These are phyloP conservation scores for Iphiclides podalirius DNA, from an alignment of 2,888 invertebrate genomes.

Conservation along the genomic window DNA sequence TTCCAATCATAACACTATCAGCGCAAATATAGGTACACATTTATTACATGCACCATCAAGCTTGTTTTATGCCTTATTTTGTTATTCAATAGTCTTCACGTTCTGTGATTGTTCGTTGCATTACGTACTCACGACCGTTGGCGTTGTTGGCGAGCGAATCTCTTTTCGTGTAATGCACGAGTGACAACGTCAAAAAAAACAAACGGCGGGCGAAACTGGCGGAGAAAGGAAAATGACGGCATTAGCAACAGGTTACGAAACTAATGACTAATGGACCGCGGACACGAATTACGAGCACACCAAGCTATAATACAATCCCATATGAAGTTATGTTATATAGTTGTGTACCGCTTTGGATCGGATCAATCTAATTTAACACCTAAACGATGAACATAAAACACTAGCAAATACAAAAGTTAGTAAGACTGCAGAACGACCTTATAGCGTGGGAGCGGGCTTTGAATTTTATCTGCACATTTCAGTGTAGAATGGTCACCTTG, in stretches of 20 bases:
- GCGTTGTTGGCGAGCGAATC: neutral
- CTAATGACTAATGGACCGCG: slow-evolving; percentile 55
- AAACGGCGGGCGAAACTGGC: slow-evolving; percentile 27
- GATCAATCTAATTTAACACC: no score
- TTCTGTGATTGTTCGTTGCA: no score
- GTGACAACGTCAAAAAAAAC: slow-evolving; percentile 22
- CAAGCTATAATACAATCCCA: slow-evolving; percentile 23
- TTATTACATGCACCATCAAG: no score
- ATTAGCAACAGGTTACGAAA: slow-evolving; percentile 60
- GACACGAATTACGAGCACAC: slow-evolving; percentile 36
- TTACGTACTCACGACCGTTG: no score
- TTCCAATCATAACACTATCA: no score
- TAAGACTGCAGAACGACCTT: neutral
- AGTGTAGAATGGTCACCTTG: slow-evolving; percentile 33
- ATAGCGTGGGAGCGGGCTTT: slow-evolving; percentile 1
- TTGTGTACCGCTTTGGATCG: no score
- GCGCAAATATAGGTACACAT: no score
- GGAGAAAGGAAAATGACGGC: slow-evolving; percentile 48
- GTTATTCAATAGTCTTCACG: no score
- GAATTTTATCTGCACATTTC: neutral
- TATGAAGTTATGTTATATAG: neutral
- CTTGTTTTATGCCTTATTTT: no score
- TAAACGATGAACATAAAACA: no score
- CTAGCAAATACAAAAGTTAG: no score
- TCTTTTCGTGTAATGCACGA: neutral